These are phyloP conservation scores for Toxotes lorentzi DNA, from an alignment of 2,797 vertebrate species.

Conservation along the genomic window DNA sequence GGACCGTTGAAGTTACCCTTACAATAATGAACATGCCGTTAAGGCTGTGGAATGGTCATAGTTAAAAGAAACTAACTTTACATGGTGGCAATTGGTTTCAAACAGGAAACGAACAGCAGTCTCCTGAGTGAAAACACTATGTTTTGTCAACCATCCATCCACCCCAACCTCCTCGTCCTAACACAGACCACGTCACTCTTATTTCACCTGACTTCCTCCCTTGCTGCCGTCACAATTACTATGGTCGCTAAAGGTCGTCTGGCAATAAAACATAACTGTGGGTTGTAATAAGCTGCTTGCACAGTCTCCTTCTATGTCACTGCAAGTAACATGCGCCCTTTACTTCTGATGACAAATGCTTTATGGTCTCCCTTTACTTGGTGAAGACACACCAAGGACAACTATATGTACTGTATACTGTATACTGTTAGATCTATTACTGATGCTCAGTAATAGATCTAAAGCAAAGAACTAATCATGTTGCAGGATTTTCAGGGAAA, in stretches of 20 bases:
- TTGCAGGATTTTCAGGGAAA: background rate
- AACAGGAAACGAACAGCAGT: no score
- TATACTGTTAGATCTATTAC: no score
- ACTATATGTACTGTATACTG: background rate
- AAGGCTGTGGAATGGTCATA: no score
- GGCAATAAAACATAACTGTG: background rate
- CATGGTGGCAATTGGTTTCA: no score
- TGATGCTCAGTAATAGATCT: background rate
- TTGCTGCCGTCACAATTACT: background rate
- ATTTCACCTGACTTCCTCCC: background rate
- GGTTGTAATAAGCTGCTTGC: background rate
- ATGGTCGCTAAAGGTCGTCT: background rate
- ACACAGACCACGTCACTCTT: background rate
- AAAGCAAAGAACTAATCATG: background rate
- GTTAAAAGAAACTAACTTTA: no score
- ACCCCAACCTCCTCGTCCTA: no score
- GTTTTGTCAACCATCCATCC: background rate
- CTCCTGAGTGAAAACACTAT: background rate
- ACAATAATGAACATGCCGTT: no score
- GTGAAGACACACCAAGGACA: conserved; percentile 14
- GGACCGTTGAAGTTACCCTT: no score
- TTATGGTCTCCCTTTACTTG: background rate
- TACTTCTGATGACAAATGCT: conserved; percentile 14
- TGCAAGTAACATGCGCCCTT: conserved; percentile 18
- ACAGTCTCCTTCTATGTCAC: background rate